Evolutionary conservation across 1,140 invertebrate species (phyloP), one percentile per base, ranked within the genome.

Genomic region (Sarcophaga peregrina): DNA sequence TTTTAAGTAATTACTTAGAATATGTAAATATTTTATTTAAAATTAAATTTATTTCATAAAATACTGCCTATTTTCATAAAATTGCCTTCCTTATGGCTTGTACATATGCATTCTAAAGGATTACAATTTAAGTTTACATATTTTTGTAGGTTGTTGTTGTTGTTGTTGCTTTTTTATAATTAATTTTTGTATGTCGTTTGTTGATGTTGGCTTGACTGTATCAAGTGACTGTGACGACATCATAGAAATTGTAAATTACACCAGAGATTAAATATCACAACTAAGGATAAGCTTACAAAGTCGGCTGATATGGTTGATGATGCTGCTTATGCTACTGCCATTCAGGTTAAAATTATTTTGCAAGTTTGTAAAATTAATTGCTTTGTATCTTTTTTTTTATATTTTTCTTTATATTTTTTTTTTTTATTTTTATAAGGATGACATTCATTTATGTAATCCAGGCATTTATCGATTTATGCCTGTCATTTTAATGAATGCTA

Each of bases 391-490:
- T 37, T 37, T 37, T 37, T 37, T 37, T 37, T 37, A 37, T 37
- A 37, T 37, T 37, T 37, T 37, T 4, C 25, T 37, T 37, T 37
- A 4, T 37, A 37, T 37, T 37, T 37, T 1, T 37, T 1, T 37
- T 2, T 2, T 37, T 37, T 37, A 37, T 37, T 37, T 37, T 37
- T 37, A 37, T 58, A 58, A 76, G 9, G 74, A 45, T 74, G 37
- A 47, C 50, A 78, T 52, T 78, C 45, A 20, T 78, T 78, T 48
- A 50, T 50, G 13, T 78, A 78, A 78, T 78, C 75, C 75, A 50
- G 46, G 20, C 75, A 78, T 78, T 78, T 78, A 78, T 78, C 75
- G 75, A 78, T 78, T 78, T 78, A 78, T 78, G 75, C 50, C 48
- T 78, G 75, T 25, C 75, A 52, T 50, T 78, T 78, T 46, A 76